Evolutionary conservation across 2,113 vertebrate species (phyloP).

Genomic region (Serilophus lunatus): DNA sequence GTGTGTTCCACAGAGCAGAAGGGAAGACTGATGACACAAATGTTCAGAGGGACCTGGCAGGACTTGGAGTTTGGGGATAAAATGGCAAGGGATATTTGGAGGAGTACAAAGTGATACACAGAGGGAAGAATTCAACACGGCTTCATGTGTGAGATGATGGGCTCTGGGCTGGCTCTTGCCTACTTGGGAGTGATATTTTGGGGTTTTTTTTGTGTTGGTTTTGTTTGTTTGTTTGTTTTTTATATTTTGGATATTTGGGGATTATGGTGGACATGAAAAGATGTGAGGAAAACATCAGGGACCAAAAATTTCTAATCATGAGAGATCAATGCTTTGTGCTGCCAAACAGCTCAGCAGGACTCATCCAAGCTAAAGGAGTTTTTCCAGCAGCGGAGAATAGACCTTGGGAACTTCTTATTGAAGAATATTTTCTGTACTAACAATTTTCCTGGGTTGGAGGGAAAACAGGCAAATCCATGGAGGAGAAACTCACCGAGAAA

Average conservation of each 20-base stretch:
- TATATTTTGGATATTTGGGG: too few relatives aligned
- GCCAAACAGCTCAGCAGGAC: background rate
- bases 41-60: background rate
- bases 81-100: background rate
- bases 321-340: background rate
- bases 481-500: background rate
- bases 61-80: background rate
- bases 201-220: too few relatives aligned
- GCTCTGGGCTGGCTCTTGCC: background rate
- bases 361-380: background rate
- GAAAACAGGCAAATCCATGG: background rate
- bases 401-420: background rate
- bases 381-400: background rate
- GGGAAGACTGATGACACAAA: background rate
- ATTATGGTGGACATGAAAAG: background rate
- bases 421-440: background rate
- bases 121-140: background rate
- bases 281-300: background rate
- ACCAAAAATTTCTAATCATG: background rate
- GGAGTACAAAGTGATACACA: background rate
- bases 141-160: background rate
- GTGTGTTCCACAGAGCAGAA: rapidly evolving
- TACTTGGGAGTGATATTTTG: background rate
- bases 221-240: too few relatives aligned
- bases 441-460: background rate